Evolutionary conservation across 1,140 invertebrate species (phyloP).

Genomic region (Oppia nitens): DNA sequence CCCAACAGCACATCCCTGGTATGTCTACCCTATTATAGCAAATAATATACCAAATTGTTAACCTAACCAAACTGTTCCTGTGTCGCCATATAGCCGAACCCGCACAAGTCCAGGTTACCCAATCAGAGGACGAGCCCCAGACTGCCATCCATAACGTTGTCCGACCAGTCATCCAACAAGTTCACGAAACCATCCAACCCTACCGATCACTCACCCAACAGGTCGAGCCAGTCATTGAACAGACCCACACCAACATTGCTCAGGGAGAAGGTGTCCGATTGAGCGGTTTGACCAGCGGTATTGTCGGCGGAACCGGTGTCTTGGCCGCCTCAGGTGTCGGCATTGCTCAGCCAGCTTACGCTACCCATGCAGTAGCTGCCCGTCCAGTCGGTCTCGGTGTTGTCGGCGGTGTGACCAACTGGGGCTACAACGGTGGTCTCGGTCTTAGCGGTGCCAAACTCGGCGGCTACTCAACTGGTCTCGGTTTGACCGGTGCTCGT

Average conservation of each 20-base stretch:
- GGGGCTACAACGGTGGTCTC: too few relatives aligned
- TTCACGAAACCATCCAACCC: slow-evolving; percentile 8
- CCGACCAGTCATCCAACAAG: slow-evolving; percentile 6
- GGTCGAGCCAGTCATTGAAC: slow-evolving; percentile 1
- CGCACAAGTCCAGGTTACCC: not conserved
- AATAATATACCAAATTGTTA: not conserved
- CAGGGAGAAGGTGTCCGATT: not conserved
- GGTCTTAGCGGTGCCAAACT: too few relatives aligned
- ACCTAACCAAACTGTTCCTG: not conserved
- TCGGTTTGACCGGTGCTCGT: too few relatives aligned
- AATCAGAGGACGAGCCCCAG: slow-evolving; percentile 5
- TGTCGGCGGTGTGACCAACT: too few relatives aligned
- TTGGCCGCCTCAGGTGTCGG: not conserved
- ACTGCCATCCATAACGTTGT: not conserved
- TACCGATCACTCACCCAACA: slow-evolving; percentile 5
- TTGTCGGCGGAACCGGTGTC: not conserved
- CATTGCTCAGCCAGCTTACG: too few relatives aligned
- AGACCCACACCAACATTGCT: not conserved
- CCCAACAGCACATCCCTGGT: slow-evolving; percentile 4
- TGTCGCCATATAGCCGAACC: not conserved
- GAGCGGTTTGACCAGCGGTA: not conserved
- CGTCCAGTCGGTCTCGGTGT: too few relatives aligned
- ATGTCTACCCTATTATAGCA: not conserved
- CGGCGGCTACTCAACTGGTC: too few relatives aligned
- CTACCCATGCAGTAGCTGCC: not conserved